Evolutionary conservation across 2,888 invertebrate species (phyloP).

Genomic region (Papilio elwesi): DNA sequence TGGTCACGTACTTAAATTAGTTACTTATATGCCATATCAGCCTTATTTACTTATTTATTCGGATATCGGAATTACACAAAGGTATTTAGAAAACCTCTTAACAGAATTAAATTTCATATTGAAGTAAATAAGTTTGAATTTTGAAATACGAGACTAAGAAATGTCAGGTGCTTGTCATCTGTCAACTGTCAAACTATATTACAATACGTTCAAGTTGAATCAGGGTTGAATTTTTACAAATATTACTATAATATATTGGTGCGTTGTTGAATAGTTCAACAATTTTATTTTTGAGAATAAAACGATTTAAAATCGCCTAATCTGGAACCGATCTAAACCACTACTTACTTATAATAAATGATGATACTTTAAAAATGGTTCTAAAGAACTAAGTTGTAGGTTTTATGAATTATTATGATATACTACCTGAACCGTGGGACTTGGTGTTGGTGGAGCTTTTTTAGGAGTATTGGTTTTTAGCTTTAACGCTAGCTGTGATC

Average conservation of each 20-base stretch:
- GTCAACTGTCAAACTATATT: background rate
- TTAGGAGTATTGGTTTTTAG: slow-evolving; percentile 85
- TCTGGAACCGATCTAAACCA: background rate
- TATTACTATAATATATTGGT: too few species aligned
- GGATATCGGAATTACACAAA: background rate
- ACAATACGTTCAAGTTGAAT: too few species aligned
- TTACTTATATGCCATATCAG: too few species aligned
- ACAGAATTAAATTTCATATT: background rate
- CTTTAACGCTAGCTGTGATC: slow-evolving; percentile 88
- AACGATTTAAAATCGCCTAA: too few species aligned
- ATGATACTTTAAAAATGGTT: too few species aligned
- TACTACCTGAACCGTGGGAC: slow-evolving; percentile 77
- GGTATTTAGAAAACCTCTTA: background rate
- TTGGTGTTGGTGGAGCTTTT: slow-evolving; percentile 71
- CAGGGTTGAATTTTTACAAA: too few species aligned
- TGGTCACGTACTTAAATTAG: too few species aligned
- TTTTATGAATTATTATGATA: background rate
- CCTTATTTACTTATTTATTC: too few species aligned
- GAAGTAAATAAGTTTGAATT: background rate
- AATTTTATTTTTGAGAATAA: too few species aligned
- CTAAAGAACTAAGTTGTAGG: background rate
- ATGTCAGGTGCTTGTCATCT: slow-evolving; percentile 1
- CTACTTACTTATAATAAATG: background rate
- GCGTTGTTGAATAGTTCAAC: too few species aligned
- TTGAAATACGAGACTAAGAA: background rate